A percentile compares a stretch with the other conserved stretches of the same genome.
These are phyloP conservation scores for Euthynnus affinis DNA, from an alignment of 2,797 vertebrate species.

Conservation along the genomic window DNA sequence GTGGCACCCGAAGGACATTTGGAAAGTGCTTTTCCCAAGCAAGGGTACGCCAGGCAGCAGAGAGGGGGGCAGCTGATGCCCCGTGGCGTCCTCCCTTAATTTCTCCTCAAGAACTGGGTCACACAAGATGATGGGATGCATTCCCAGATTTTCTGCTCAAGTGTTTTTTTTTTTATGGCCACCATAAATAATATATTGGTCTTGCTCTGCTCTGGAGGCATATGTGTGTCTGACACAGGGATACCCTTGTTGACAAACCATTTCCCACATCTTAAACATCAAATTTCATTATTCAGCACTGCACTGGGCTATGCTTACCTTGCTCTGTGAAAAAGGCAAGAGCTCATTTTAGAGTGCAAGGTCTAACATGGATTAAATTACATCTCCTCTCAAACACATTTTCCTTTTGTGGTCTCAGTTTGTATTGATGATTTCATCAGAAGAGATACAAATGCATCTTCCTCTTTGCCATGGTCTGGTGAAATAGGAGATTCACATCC, in stretches of 20 bases:
- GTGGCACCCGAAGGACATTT: slow-evolving; percentile 46
- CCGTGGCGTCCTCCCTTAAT: slow-evolving; percentile 48
- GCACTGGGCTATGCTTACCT: slow-evolving; percentile 45
- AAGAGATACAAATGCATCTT: slow-evolving; percentile 47
- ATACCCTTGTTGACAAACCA: slow-evolving; percentile 79
- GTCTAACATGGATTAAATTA: slow-evolving; percentile 50
- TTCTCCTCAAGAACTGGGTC: slow-evolving; percentile 73
- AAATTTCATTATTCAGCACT: slow-evolving; percentile 69
- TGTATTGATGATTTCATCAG: slow-evolving; percentile 46
- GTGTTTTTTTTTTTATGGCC: slow-evolving; percentile 61
- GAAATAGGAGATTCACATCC: slow-evolving; percentile 54
- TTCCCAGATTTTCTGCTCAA: slow-evolving; percentile 60
- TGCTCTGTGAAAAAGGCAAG: slow-evolving; percentile 4
- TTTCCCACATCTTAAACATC: slow-evolving; percentile 60
- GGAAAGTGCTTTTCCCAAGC: slow-evolving; percentile 51
- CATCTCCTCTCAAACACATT: slow-evolving; percentile 37
- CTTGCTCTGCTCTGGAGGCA: slow-evolving; percentile 59
- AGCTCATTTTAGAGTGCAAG: slow-evolving; percentile 19
- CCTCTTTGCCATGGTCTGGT: slow-evolving; percentile 25
- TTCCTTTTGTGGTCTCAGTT: slow-evolving; percentile 31
- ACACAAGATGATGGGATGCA: slow-evolving; percentile 61
- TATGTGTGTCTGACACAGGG: slow-evolving; percentile 66
- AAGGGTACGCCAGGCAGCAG: slow-evolving; percentile 39
- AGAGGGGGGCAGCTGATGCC: slow-evolving; percentile 61
- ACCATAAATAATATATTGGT: slow-evolving; percentile 74